Conservation (phyloP, 2,888 invertebrate genomes). For the Netelia melanura region DNA sequence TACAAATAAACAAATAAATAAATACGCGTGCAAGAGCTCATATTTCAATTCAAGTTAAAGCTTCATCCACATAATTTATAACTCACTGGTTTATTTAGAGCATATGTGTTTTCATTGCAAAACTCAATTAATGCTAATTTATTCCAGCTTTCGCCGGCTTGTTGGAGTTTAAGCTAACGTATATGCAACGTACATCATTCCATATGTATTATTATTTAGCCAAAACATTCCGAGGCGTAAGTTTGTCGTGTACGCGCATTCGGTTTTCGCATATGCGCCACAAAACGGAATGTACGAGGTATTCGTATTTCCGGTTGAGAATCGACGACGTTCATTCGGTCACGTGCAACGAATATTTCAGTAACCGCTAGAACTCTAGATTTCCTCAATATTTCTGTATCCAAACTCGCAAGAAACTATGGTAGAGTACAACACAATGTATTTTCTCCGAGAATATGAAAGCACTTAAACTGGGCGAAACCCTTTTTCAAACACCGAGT, state of each 20-base stretch:
- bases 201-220: slow-evolving; percentile 41
- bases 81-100: slow-evolving; percentile 8
- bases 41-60: background rate
- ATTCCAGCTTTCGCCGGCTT: slow-evolving; percentile 36
- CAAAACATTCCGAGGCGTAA: slow-evolving; percentile 34
- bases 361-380: too few species aligned
- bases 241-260: slow-evolving; percentile 27
- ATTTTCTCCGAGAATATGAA: too few species aligned
- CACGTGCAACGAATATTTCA: too few species aligned
- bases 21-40: background rate
- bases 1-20: background rate
- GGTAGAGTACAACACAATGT: too few species aligned
- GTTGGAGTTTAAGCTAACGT: background rate
- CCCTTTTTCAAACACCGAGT: too few species aligned
- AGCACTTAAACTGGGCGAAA: too few species aligned
- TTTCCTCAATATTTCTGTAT: too few species aligned
- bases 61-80: background rate
- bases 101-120: slow-evolving; percentile 40
- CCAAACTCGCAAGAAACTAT: too few species aligned
- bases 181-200: slow-evolving; percentile 10
- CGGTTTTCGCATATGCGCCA: background rate
- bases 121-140: slow-evolving; percentile 51
- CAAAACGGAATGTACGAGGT: slow-evolving; percentile 1
- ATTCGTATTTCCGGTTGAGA: slow-evolving; percentile 15
- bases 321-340: background rate